Evolutionary conservation across 2,888 invertebrate genomes (phyloP).

Genomic region (Drosophila paramelanica): DNA sequence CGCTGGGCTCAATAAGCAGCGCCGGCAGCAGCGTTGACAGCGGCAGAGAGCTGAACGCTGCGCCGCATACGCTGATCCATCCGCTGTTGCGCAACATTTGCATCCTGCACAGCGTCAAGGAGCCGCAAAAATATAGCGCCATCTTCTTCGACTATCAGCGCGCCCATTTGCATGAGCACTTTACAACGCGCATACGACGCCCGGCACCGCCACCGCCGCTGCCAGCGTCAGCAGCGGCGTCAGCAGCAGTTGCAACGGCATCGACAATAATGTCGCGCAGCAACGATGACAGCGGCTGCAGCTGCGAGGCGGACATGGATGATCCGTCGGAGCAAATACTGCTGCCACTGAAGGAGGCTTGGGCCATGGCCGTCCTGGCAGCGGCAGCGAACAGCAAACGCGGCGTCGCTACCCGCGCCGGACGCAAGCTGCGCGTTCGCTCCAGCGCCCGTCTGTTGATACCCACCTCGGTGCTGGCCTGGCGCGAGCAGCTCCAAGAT

Average conservation of each 20-base stretch:
- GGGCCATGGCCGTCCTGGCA: slow-evolving; percentile 63
- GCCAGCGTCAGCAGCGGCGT: background rate
- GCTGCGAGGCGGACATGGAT: slow-evolving; percentile 57
- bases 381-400: slow-evolving; percentile 54
- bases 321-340: slow-evolving; percentile 43
- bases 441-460: slow-evolving; percentile 59
- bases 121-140: slow-evolving; percentile 81
- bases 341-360: slow-evolving; percentile 59
- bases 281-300: slow-evolving; percentile 70
- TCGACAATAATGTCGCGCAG: slow-evolving; percentile 12
- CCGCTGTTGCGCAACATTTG: slow-evolving; percentile 81
- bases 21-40: slow-evolving; percentile 27
- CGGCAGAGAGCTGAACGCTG: slow-evolving; percentile 3
- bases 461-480: slow-evolving; percentile 82
- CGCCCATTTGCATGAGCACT: slow-evolving; percentile 71
- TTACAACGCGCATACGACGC: slow-evolving; percentile 58
- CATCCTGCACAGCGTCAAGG: slow-evolving; percentile 81
- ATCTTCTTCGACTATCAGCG: slow-evolving; percentile 84
- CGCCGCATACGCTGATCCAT: slow-evolving; percentile 58
- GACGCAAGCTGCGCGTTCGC: slow-evolving; percentile 65
- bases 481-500: slow-evolving; percentile 83
- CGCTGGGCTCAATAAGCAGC: slow-evolving; percentile 72
- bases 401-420: slow-evolving; percentile 54
- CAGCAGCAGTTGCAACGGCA: background rate
- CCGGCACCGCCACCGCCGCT: slow-evolving; percentile 32